Evolutionary conservation across 2,797 vertebrate genomes (phyloP).

Genomic region (Semaprochilodus insignis): DNA sequence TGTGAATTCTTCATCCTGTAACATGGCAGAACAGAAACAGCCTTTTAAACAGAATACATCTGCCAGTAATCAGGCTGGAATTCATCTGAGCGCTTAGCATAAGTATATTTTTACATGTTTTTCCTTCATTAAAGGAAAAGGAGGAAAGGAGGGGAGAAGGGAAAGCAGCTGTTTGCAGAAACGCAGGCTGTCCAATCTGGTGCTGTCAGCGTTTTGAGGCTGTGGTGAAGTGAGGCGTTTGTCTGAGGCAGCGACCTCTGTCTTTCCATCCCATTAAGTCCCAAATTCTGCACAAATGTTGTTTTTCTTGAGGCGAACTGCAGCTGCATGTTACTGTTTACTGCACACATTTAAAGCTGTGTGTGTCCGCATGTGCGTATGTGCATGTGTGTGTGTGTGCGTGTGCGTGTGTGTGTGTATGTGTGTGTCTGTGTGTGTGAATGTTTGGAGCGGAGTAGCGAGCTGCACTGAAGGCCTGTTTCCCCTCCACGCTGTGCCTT

Average conservation of each 20-base stretch:
- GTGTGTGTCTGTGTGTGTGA: conserved; percentile 39
- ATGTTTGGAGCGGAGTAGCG: not conserved
- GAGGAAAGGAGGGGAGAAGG: conserved; percentile 1
- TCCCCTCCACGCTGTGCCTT: conserved; percentile 21
- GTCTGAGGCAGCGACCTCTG: conserved; percentile 66
- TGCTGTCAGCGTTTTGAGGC: conserved; percentile 67
- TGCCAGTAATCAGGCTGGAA: conserved; percentile 66
- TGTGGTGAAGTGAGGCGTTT: conserved; percentile 71
- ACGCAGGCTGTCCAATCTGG: conserved; percentile 68
- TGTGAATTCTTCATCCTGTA: conserved; percentile 37
- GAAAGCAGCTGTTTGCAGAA: conserved; percentile 67
- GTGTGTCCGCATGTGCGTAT: conserved; percentile 60
- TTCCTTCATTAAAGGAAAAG: conserved; percentile 39
- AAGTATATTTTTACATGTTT: conserved; percentile 53
- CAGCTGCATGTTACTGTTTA: conserved; percentile 68
- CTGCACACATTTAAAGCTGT: conserved; percentile 62
- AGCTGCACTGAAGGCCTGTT: conserved; percentile 50
- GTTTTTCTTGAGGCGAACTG: conserved; percentile 68
- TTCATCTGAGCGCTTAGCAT: conserved; percentile 56
- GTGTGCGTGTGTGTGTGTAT: conserved; percentile 37
- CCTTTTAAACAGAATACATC: conserved; percentile 57
- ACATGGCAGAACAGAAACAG: conserved; percentile 26
- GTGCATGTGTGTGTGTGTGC: conserved; percentile 18
- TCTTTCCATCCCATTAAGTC: conserved; percentile 77
- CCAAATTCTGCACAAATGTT: conserved; percentile 64